Conservation (phyloP, 2,113 vertebrate genomes). For the Apistogramma diplotaenia region DNA sequence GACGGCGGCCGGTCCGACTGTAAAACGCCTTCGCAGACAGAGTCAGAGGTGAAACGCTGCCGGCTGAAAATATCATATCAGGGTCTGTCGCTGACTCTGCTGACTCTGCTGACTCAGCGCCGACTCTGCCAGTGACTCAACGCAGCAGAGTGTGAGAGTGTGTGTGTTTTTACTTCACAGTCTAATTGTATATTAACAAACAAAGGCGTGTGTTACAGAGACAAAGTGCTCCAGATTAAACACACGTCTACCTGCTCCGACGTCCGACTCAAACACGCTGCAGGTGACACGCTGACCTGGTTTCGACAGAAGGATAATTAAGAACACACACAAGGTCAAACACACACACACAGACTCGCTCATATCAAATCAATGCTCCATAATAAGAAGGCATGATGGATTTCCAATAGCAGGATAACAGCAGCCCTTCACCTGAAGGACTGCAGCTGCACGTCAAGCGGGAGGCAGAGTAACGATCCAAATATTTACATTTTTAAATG, state of each 20-base stretch:
- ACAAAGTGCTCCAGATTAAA: neutral
- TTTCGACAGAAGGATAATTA: neutral
- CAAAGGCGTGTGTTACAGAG: neutral
- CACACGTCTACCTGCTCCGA: neutral
- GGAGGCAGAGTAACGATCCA: neutral
- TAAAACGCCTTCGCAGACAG: neutral
- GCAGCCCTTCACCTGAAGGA: neutral
- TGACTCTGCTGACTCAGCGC: slow-evolving; percentile 18
- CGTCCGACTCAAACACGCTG: neutral
- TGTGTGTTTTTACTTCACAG: neutral
- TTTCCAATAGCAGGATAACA: slow-evolving; percentile 13
- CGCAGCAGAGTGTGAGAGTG: neutral
- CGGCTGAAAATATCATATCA: neutral
- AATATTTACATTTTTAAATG: neutral
- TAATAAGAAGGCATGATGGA: slow-evolving; percentile 26
- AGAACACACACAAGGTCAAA: neutral
- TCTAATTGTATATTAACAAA: neutral
- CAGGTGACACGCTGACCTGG: slow-evolving; percentile 9
- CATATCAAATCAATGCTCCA: slow-evolving; percentile 20
- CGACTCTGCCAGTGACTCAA: neutral
- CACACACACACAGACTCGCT: neutral
- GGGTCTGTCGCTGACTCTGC: neutral
- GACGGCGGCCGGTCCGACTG: neutral
- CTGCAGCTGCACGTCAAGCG: neutral
- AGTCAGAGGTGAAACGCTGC: neutral